Conservation (phyloP, 2,113 vertebrate species). For the Bostrychus sinensis region DNA sequence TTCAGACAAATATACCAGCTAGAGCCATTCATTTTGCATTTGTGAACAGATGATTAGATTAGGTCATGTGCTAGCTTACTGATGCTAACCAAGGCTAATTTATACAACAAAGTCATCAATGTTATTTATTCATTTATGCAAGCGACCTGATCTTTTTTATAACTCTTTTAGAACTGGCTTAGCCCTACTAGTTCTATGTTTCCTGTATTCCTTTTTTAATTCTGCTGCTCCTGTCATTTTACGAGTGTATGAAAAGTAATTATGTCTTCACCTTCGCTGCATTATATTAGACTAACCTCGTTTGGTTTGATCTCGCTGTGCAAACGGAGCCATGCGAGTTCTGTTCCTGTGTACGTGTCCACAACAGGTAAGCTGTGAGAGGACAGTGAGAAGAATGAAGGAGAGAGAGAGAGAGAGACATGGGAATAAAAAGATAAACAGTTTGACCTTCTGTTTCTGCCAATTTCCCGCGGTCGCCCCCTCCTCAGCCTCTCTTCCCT, state of each 20-base stretch:
- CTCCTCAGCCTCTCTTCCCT: slow-evolving; percentile 71
- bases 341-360: slow-evolving; percentile 49
- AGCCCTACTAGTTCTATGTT: slow-evolving; percentile 16
- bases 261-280: slow-evolving; percentile 39
- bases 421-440: slow-evolving; percentile 80
- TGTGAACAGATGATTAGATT: no score
- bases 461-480: slow-evolving; percentile 75
- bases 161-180: slow-evolving; percentile 30
- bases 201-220: slow-evolving; percentile 17
- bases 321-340: slow-evolving; percentile 36
- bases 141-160: slow-evolving; percentile 49
- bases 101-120: slow-evolving; percentile 60
- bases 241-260: slow-evolving; percentile 35
- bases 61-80: background rate
- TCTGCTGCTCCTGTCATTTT: slow-evolving; percentile 27
- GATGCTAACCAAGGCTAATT: slow-evolving; percentile 9
- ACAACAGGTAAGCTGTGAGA: slow-evolving; percentile 73
- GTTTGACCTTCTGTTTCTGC: slow-evolving; percentile 83
- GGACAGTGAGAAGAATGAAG: slow-evolving; percentile 67
- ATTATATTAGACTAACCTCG: slow-evolving; percentile 28
- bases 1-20: no score
- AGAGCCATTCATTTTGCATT: no score
- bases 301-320: slow-evolving; percentile 29
- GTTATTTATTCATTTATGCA: slow-evolving; percentile 56
- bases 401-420: slow-evolving; percentile 53